These are phyloP conservation scores for Rhagoletis pomonella DNA, from an alignment of 1,140 invertebrate genomes.

Conservation along the genomic window DNA sequence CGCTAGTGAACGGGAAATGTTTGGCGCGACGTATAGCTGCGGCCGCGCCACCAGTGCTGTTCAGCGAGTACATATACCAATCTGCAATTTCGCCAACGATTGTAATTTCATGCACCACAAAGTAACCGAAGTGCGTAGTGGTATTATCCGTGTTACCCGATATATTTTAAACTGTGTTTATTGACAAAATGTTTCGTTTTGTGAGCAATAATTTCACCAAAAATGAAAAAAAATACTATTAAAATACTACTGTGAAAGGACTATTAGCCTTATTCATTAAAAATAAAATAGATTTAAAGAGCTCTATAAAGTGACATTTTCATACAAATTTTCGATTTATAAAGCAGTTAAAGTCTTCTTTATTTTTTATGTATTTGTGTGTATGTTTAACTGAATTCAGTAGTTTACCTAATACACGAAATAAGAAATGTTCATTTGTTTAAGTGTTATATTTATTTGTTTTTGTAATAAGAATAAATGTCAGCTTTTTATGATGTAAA, in stretches of 20 bases:
- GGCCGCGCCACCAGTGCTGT: not conserved
- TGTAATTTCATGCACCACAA: conserved; percentile 47
- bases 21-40: too few species aligned
- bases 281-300: too few species aligned
- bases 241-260: too few species aligned
- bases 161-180: conserved; percentile 23
- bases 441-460: not conserved
- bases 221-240: not conserved
- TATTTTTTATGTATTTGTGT: not conserved
- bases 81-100: conserved; percentile 40
- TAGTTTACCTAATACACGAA: not conserved
- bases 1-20: not conserved
- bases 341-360: too few species aligned
- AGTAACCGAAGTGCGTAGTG: conserved; percentile 33
- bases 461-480: not conserved
- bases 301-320: too few species aligned
- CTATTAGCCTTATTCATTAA: too few species aligned
- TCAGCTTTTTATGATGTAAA: not conserved
- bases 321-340: too few species aligned
- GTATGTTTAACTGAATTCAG: conserved; percentile 3
- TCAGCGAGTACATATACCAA: not conserved
- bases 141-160: not conserved
- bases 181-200: conserved; percentile 35
- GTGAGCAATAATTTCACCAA: conserved; percentile 11
- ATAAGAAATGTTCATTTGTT: not conserved